phyloP scores from a whole-genome alignment of 2,888 invertebrate species.

The Harmothoe impar region DNA sequence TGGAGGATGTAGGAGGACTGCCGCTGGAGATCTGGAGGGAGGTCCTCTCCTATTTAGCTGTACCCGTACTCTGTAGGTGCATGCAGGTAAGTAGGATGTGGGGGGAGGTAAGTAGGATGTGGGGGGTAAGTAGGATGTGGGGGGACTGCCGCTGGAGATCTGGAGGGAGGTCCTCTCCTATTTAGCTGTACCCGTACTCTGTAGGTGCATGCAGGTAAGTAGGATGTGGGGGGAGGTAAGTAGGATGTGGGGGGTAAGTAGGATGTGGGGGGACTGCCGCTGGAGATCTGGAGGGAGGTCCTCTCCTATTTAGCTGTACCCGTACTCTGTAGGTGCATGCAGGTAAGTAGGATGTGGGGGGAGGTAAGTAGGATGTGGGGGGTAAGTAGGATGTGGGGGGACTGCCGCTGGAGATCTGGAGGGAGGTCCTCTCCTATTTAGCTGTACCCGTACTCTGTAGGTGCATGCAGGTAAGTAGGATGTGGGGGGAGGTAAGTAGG shows the following conservation, averaged over 20 bases:
- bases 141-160: constrained; percentile 78
- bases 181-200: constrained; percentile 75
- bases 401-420: constrained; percentile 79
- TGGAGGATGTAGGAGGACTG: constrained; percentile 70
- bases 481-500: background rate
- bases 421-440: constrained; percentile 77
- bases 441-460: constrained; percentile 75
- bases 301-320: constrained; percentile 75
- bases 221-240: background rate
- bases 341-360: constrained; percentile 64
- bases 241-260: background rate
- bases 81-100: constrained; percentile 68
- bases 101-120: background rate
- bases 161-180: constrained; percentile 79
- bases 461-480: constrained; percentile 69
- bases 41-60: constrained; percentile 76
- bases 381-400: constrained; percentile 67
- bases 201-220: constrained; percentile 72
- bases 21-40: constrained; percentile 80
- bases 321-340: constrained; percentile 75
- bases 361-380: background rate
- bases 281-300: constrained; percentile 79
- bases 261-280: constrained; percentile 73
- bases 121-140: constrained; percentile 14
- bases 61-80: constrained; percentile 75